These are phyloP conservation scores for Aplysina aerophoba DNA, from an alignment of 37 sponge, comb jelly and placozoan genomes.

Conservation along the genomic window DNA sequence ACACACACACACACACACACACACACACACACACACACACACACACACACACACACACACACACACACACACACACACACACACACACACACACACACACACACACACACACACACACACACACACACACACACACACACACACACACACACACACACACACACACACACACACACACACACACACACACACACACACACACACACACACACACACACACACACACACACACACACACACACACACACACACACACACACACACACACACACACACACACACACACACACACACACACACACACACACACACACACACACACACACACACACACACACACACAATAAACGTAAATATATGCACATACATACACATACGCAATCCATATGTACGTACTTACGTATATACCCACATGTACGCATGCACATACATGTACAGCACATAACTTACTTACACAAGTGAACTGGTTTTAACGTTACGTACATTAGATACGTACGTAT, in stretches of 20 bases:
- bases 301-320: conserved; percentile 15
- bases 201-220: no score
- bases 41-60: conserved; percentile 25
- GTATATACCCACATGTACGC: no score
- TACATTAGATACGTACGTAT: no score
- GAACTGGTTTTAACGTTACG: no score
- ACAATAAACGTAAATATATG: neutral
- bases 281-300: conserved; percentile 7
- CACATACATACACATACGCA: conserved; percentile 22
- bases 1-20: conserved; percentile 28
- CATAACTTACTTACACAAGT: no score
- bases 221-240: neutral
- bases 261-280: neutral
- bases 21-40: conserved; percentile 22
- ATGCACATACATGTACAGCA: no score
- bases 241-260: neutral
- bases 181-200: no score
- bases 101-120: neutral
- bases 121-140: no score
- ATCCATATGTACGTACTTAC: no score
- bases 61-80: conserved; percentile 17
- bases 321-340: conserved; percentile 31
- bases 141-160: no score
- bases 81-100: neutral
- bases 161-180: no score